Evolutionary conservation across 2,797 vertebrate species (phyloP), one percentile per base, ranked within the genome.

Genomic region (Morus bassanus): DNA sequence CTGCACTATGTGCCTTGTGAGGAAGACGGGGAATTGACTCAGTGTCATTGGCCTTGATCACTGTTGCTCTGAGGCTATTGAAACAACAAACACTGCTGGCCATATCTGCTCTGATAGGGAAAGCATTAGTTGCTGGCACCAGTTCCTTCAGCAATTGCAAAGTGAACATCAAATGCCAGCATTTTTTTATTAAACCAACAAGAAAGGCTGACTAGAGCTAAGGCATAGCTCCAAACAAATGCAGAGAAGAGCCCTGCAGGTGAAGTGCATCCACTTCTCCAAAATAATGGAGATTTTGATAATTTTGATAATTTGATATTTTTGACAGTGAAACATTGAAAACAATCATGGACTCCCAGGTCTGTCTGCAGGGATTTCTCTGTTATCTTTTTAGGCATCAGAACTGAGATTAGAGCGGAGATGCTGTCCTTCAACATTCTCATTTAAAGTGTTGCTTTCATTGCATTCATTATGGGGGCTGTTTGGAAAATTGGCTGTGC

Each of bases 41-140:
- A 30, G 33, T 93, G 94, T 95, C 85, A 80, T 64, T 92, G 95
- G 85, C 96, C 95, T 94, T 95, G 89, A 92, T 96, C 76, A 63
- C 50, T 88, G 37, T 85, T 89, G 57, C 82, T 93, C 69, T 93
- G 83, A 84, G 82, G 73, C 79, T 65, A 81, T 65, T 84, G 91
- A 93, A 95, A 92, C 87, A 95, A 83, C 68, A 94, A 86, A 94
- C 95, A 89, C 33, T 93, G 79, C 92, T 72, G 68, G 35, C 65
- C 69, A 3, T 96, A 96, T 97, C 94, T 91, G 22, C 69, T 84
- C 63, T 93, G 94, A 95, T 95, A 96, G 9, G 41, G 89, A 93
- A 89, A 79, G 54, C 93, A 93, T 88, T 94, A 93, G 70, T 65
- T 93, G 54, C 67, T 96, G 94, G 93, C 92, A 96, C 43, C 35